phyloP scores from a whole-genome alignment of 2,113 vertebrate genomes.

The Cairina moschata region DNA sequence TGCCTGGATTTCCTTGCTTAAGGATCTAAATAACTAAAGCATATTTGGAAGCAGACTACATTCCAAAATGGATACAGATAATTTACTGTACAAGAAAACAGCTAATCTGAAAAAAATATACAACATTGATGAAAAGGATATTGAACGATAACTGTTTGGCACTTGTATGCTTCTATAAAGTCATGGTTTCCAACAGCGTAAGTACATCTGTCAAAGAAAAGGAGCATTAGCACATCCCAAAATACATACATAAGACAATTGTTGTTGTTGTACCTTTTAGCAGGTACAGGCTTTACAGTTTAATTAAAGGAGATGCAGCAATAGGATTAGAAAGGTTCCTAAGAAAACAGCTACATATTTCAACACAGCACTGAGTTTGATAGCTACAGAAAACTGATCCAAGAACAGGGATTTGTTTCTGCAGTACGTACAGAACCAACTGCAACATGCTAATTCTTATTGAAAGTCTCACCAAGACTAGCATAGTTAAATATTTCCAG shows the following conservation, averaged over 20 bases:
- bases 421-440: neutral
- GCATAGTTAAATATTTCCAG: neutral
- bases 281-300: neutral
- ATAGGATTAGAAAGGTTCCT: neutral
- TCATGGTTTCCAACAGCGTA: conserved; percentile 93
- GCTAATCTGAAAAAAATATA: neutral
- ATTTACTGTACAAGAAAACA: neutral
- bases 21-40: neutral
- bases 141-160: conserved; percentile 96
- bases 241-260: neutral
- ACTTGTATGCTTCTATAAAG: conserved; percentile 97
- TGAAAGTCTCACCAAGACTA: neutral
- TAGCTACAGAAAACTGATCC: neutral
- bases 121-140: conserved; percentile 84
- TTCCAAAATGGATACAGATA: neutral
- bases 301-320: neutral
- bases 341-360: neutral
- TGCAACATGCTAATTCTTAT: neutral
- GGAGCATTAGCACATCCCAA: neutral
- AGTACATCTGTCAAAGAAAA: conserved; percentile 85
- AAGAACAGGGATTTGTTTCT: neutral
- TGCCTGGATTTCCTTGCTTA: neutral
- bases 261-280: neutral
- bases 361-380: neutral
- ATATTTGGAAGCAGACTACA: neutral